Conservation (phyloP, 2,888 invertebrate genomes). For the Platypus cylindrus region DNA sequence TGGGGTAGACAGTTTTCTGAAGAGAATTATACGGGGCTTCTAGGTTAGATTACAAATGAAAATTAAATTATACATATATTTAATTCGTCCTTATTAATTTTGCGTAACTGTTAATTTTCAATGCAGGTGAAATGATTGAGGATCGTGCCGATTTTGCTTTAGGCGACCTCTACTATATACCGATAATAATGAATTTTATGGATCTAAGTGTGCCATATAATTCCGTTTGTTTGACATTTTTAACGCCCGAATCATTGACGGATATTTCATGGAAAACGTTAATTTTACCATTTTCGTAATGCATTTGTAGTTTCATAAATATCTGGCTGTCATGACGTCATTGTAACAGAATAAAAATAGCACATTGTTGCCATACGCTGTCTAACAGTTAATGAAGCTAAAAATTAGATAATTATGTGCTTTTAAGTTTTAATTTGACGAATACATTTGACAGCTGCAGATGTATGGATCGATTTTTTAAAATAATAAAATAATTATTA, state of each 20-base stretch:
- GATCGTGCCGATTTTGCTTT: conserved; percentile 59
- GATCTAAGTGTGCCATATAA: conserved; percentile 68
- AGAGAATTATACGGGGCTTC: conserved; percentile 54
- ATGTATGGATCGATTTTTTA: too few species aligned
- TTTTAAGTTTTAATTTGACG: too few species aligned
- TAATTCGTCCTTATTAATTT: too few species aligned
- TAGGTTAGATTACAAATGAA: conserved; percentile 6
- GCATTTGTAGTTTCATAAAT: too few species aligned
- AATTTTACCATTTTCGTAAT: conserved; percentile 66
- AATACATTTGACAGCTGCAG: too few species aligned
- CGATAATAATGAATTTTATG: conserved; percentile 51
- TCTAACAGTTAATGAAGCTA: too few species aligned
- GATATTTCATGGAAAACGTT: conserved; percentile 79
- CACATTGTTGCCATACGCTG: too few species aligned
- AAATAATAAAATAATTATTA: too few species aligned
- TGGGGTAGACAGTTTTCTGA: conserved; percentile 56
- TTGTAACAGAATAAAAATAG: too few species aligned
- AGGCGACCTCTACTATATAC: conserved; percentile 66
- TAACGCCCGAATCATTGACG: conserved; percentile 67
- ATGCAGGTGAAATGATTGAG: conserved; percentile 54
- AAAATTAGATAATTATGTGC: too few species aligned
- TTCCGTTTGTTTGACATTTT: conserved; percentile 71
- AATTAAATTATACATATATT: neutral
- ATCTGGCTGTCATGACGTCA: too few species aligned
- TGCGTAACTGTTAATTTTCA: conserved; percentile 1